Evolutionary conservation across 1,140 invertebrate genomes (phyloP), one percentile per base, ranked within the genome.

Genomic region (Ladona fulva): DNA sequence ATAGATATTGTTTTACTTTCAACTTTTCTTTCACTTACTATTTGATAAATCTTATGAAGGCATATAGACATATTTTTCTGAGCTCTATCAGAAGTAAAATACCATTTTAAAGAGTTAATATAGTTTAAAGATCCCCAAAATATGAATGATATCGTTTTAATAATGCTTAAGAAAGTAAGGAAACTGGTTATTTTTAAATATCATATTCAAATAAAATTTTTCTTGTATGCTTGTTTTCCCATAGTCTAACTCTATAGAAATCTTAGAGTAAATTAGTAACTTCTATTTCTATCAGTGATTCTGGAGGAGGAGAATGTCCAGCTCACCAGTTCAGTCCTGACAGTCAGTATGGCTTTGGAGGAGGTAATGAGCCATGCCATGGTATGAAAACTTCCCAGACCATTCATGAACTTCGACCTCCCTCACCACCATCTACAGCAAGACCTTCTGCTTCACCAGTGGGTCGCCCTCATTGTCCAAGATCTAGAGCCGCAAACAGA

Each of bases 261-360:
- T 52, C 19, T 52, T 52, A 52, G 44, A 52, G 44, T 52, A 11
- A 19, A 52, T 10, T 52, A 52, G 44, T 52, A 19, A 24, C 44
- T 79, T 76, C 78, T 42, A 78, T 25, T 16, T 7, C 0, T 42
- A 77, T 42, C 78, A 86, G 84, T 81, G 82, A 85, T 8, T 12
- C 37, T 42, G 37, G 11, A 59, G 42, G 25, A 0, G 44, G 42
- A 25, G 37, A 75, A 25, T 24, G 74, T 25, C 74, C 74, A 66
- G 14, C 52, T 19, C 52, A 66, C 12, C 52, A 66, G 14, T 66
- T 66, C 37, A 90, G 88, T 81, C 89, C 90, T 0, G 90, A 91
- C 77, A 90, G 89, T 7, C 90, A 91, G 83, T 91, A 91, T 78
- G 90, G 90, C 0, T 91, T 91, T 80, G 88, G 89, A 24, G 74